Evolutionary conservation across 2,113 vertebrate species (phyloP).

Genomic region (Neotragus moschatus): DNA sequence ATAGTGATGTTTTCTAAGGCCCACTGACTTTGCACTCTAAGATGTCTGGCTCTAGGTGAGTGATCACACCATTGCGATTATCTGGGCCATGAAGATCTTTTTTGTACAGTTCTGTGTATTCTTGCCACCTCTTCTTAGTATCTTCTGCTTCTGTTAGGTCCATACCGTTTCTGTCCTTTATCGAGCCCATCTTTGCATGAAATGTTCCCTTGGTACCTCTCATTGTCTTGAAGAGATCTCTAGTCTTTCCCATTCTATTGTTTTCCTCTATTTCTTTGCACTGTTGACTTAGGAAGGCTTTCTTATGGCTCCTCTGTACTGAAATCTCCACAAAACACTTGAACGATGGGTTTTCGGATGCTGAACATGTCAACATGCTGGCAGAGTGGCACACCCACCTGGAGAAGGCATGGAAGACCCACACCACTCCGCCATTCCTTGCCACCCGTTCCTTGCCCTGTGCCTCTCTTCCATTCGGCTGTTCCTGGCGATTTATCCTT

Average conservation of each 20-base stretch:
- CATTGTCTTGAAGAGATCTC: neutral
- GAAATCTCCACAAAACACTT: neutral
- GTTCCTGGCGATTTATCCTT: neutral
- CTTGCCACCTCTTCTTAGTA: neutral
- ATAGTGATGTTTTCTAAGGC: neutral
- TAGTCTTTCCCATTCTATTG: neutral
- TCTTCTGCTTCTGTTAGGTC: neutral
- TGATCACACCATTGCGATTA: neutral
- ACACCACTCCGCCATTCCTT: neutral
- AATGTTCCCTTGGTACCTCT: neutral
- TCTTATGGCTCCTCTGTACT: neutral
- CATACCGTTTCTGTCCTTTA: neutral
- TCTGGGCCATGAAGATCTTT: neutral
- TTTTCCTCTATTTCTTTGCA: neutral
- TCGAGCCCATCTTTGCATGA: neutral
- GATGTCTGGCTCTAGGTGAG: neutral
- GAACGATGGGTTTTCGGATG: neutral
- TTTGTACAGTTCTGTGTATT: neutral
- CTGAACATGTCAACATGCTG: neutral
- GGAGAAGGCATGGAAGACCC: neutral
- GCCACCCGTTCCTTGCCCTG: neutral
- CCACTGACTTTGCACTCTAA: neutral
- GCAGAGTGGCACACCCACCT: neutral
- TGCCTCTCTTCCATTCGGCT: neutral
- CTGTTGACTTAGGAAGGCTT: neutral